A percentile compares a stretch with the other conserved stretches of the same genome.
Evolutionary conservation across 2,113 vertebrate genomes (phyloP).

Genomic region (Barnardius zonarius): DNA sequence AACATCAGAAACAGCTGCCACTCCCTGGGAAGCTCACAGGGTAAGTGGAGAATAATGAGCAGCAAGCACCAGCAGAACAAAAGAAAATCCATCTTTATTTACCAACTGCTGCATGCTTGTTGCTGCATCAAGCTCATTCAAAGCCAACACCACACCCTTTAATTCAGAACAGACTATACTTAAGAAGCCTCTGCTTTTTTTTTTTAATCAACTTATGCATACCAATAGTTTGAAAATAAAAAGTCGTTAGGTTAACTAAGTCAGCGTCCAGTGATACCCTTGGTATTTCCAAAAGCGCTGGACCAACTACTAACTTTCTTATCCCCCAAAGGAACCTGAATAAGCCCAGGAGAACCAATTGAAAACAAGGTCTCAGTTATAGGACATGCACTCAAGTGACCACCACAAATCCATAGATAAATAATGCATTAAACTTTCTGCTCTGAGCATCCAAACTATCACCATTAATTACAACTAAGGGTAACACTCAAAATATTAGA

Average conservation of each 20-base stretch:
- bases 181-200: background rate
- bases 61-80: constrained; percentile 80
- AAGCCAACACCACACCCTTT: constrained; percentile 69
- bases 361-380: background rate
- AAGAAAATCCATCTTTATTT: constrained; percentile 94
- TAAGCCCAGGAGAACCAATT: background rate
- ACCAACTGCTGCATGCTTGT: constrained; percentile 84
- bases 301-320: background rate
- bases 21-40: constrained; percentile 85
- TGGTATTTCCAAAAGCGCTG: background rate
- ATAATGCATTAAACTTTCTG: background rate
- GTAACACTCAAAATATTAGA: background rate
- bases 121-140: constrained; percentile 72
- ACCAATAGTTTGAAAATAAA: background rate
- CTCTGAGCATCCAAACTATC: background rate
- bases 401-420: background rate
- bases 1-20: constrained; percentile 93
- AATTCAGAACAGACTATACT: constrained; percentile 42
- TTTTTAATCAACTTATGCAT: constrained; percentile 36
- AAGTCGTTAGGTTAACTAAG: constrained; percentile 27
- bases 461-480: background rate
- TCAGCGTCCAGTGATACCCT: background rate
- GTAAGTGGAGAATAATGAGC: constrained; percentile 91
- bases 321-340: background rate
- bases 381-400: background rate